A percentile compares a stretch with the other conserved stretches of the same genome.
phyloP scores from a whole-genome alignment of 2,797 vertebrate species.

The Pelodytes ibericus region DNA sequence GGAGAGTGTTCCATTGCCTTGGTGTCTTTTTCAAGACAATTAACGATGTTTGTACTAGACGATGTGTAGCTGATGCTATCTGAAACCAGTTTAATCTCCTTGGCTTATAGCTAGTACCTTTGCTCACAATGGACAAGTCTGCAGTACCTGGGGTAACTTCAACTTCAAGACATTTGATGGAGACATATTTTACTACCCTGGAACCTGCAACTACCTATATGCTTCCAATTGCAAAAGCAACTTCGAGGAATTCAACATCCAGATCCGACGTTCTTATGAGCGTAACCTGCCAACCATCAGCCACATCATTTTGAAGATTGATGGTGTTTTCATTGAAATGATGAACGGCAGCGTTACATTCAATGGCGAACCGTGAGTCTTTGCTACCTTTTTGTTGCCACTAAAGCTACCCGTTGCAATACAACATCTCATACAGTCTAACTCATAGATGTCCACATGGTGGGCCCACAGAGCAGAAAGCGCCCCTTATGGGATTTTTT shows the following conservation, averaged over 20 bases:
- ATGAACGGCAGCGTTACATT: conserved; percentile 62
- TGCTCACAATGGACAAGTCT: conserved; percentile 76
- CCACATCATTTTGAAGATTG: conserved; percentile 76
- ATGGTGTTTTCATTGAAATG: conserved; percentile 77
- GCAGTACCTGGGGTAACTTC: conserved; percentile 84
- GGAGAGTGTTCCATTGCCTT: too few species aligned
- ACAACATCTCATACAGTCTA: too few species aligned
- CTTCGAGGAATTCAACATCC: conserved; percentile 82
- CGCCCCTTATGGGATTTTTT: too few species aligned
- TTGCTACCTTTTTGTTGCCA: conserved; percentile 1
- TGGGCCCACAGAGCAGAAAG: too few species aligned
- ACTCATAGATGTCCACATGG: too few species aligned
- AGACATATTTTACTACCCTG: conserved; percentile 77
- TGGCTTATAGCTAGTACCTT: conserved; percentile 68
- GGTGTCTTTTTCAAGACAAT: too few species aligned
- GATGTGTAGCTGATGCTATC: too few species aligned
- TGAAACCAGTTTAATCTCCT: too few species aligned
- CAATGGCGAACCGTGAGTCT: conserved; percentile 73
- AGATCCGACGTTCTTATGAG: conserved; percentile 72
- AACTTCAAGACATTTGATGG: conserved; percentile 86
- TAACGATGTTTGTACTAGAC: too few species aligned
- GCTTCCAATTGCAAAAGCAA: conserved; percentile 63
- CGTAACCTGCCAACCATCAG: conserved; percentile 63
- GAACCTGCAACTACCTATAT: conserved; percentile 79
- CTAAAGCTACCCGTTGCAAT: too few species aligned